A percentile compares a stretch with the other conserved stretches of the same genome.
Conservation (phyloP, 2,888 invertebrate genomes). For the Tethea ocularis region DNA sequence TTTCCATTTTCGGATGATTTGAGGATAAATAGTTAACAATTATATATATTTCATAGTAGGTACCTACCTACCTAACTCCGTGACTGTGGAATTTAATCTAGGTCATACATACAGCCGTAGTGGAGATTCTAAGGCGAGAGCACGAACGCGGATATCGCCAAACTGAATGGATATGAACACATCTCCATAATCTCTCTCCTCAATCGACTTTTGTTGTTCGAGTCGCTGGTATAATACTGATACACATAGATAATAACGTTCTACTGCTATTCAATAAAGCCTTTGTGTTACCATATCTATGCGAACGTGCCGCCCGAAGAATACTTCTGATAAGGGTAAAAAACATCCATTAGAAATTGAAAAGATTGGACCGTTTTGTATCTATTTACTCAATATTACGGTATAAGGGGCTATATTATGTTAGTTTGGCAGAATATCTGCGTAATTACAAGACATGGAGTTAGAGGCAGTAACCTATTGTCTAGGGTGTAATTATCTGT, state of each 20-base stretch:
- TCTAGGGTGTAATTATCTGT: slow-evolving; percentile 1
- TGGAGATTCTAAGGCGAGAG: slow-evolving; percentile 12
- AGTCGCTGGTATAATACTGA: slow-evolving; percentile 22
- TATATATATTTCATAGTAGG: too few relatives aligned
- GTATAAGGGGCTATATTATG: neutral
- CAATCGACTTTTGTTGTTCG: slow-evolving; percentile 30
- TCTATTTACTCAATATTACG: neutral
- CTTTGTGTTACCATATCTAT: slow-evolving; percentile 17
- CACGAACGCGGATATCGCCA: slow-evolving; percentile 26
- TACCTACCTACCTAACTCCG: neutral
- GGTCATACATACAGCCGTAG: slow-evolving; percentile 7
- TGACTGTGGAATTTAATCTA: neutral
- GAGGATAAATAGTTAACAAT: neutral
- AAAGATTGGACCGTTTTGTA: slow-evolving; percentile 6
- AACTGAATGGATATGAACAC: slow-evolving; percentile 31
- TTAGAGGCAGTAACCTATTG: neutral
- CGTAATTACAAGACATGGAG: neutral
- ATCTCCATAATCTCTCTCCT: slow-evolving; percentile 35
- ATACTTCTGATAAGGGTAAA: slow-evolving; percentile 9
- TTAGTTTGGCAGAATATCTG: neutral
- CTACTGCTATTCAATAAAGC: slow-evolving; percentile 20
- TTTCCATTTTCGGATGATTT: too few relatives aligned
- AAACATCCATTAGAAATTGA: slow-evolving; percentile 6
- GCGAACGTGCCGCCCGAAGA: slow-evolving; percentile 2
- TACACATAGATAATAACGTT: slow-evolving; percentile 26